Evolutionary conservation across 64 coral and sea anemone genomes (phyloP).

Genomic region (Exaiptasia diaphana): DNA sequence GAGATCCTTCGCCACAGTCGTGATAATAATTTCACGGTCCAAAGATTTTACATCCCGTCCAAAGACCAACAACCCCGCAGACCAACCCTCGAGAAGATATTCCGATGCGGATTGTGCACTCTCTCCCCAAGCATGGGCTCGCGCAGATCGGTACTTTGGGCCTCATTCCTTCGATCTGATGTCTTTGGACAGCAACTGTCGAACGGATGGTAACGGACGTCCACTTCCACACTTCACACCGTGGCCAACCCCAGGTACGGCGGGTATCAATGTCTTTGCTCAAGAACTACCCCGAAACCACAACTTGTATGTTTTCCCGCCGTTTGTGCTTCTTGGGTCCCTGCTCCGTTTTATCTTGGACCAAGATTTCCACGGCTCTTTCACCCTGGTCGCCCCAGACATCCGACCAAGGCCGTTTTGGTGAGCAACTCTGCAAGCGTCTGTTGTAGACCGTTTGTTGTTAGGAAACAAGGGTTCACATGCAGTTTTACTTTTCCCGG

Average conservation of each 20-base stretch:
- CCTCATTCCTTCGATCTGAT: conserved; percentile 27
- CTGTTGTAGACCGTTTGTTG: neutral
- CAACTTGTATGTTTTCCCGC: conserved; percentile 31
- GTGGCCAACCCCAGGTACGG: conserved; percentile 2
- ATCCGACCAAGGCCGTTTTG: neutral
- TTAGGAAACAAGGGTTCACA: neutral
- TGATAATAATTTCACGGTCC: neutral
- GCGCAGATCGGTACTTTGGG: neutral
- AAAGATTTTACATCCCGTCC: conserved; percentile 5
- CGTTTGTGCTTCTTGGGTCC: neutral
- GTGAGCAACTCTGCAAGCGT: neutral
- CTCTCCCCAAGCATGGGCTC: neutral
- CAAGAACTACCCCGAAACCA: neutral
- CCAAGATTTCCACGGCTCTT: neutral
- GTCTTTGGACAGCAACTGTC: conserved; percentile 25
- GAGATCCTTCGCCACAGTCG: neutral
- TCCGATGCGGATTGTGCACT: conserved; percentile 11
- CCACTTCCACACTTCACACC: conserved; percentile 26
- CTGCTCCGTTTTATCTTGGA: neutral
- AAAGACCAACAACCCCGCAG: neutral
- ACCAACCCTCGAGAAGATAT: neutral
- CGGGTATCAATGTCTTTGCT: conserved; percentile 3
- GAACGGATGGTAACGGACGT: neutral
- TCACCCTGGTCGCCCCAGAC: neutral
- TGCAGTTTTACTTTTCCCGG: neutral